These are phyloP conservation scores for Caranx ignobilis DNA, from an alignment of 2,113 vertebrate species.

Conservation along the genomic window DNA sequence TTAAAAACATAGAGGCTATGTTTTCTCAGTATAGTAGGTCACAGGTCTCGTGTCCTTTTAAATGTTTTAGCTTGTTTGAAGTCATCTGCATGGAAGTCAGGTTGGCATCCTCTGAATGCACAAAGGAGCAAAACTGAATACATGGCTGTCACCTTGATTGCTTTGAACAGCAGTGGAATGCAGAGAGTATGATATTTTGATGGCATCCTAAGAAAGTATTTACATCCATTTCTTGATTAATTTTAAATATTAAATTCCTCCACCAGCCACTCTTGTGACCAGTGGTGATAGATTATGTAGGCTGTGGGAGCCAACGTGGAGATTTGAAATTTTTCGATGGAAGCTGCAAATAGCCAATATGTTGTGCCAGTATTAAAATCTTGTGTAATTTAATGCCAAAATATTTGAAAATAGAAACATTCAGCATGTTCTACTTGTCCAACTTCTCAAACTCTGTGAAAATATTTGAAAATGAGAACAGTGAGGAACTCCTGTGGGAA, in stretches of 20 bases:
- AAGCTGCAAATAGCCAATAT: neutral
- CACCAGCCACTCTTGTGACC: neutral
- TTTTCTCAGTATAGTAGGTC: neutral
- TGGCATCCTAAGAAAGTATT: neutral
- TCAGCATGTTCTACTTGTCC: neutral
- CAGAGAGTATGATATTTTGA: neutral
- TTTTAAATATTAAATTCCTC: neutral
- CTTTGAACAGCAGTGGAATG: neutral
- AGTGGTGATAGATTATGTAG: too few species aligned
- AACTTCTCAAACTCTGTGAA: neutral
- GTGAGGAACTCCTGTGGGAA: neutral
- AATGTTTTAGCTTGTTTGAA: neutral
- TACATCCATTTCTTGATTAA: neutral
- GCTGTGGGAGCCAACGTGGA: neutral
- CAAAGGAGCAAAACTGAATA: neutral
- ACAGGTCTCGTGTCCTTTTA: neutral
- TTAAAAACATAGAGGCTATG: constrained; percentile 3
- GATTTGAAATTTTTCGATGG: neutral
- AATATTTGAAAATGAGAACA: neutral
- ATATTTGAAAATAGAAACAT: neutral
- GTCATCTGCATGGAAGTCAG: neutral
- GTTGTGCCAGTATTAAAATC: neutral
- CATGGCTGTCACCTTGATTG: neutral
- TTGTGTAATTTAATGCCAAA: neutral
- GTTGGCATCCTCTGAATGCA: constrained; percentile 1